phyloP scores from a whole-genome alignment of 1,140 invertebrate genomes.

The Zeugodacus cucurbitae region DNA sequence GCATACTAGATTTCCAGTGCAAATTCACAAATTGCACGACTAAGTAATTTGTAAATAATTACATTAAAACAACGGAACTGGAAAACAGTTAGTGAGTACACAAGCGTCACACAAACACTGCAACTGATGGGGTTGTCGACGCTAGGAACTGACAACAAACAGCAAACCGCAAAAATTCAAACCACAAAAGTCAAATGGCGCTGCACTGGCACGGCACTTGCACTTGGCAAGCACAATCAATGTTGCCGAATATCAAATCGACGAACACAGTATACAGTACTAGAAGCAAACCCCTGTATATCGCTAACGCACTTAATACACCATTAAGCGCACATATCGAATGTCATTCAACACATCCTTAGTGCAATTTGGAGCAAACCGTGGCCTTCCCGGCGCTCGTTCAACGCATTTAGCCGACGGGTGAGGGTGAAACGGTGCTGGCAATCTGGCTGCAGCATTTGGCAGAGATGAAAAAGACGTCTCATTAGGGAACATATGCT shows the following conservation, averaged over 20 bases:
- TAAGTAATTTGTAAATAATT: conserved; percentile 35
- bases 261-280: too few relatives aligned
- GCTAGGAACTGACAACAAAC: not conserved
- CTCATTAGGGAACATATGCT: conserved; percentile 45
- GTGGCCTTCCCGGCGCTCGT: not conserved
- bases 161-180: not conserved
- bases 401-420: not conserved
- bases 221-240: conserved; percentile 10
- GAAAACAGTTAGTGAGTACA: not conserved
- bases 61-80: not conserved
- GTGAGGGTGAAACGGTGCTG: not conserved
- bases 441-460: not conserved
- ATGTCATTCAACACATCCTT: conserved; percentile 34
- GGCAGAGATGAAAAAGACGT: conserved; percentile 43
- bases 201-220: not conserved
- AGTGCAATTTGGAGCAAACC: not conserved
- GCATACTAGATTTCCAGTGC: not conserved
- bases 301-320: conserved; percentile 10
- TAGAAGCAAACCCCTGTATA: too few relatives aligned
- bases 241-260: conserved; percentile 25
- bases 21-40: not conserved
- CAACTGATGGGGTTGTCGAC: not conserved
- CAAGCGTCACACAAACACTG: not conserved
- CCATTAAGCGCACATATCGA: conserved; percentile 41
- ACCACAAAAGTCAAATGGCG: not conserved